Base-by-base conservation (phyloP, 2,888 invertebrate species). In the Nemoura dubitans region DNA sequence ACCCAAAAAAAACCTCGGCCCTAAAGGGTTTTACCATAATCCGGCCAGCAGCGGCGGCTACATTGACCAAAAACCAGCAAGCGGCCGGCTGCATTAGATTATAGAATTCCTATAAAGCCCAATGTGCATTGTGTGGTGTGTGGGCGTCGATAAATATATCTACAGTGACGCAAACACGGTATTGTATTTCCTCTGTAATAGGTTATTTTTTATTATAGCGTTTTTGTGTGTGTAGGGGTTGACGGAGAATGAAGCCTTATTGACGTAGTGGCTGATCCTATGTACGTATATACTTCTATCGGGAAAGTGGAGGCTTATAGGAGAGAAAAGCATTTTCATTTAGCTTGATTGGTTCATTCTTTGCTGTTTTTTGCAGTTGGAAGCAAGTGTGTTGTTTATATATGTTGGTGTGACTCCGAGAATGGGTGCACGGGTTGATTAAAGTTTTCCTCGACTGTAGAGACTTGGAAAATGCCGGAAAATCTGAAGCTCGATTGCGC, bases 61-160 rank as follows among this genome's bases (percentile, higher is more conserved):
- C 21, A 59, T 59, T 59, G 59, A 59, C 59, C 59, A 21, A 59
- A 59, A n/a, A 36, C 14, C 1, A 14, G 16, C 59, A 59, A 10
- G 14, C 59, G 16, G 16, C 2, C 16, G 59, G 59, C 21, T 59
- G 59, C 59, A 59, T 59, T 59, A 59, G 59, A 59, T 59, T 59
- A 59, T 59, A 59, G 59, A 59, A 59, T 59, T 59, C 59, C 59
- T 59, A 59, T 59, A 59, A 59, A 59, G 59, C 59, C 59, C 59
- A 21, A 59, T 59, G 59, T 59, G 59, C 59, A 59, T 59, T 59
- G 59, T 59, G 59, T 59, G 21, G 59, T 59, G 59, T 59, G 10
- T 59, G 59, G 14, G 21, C 14, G 59, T 21, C 59, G 59, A 59
- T 59, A 59, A 59, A 59, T 59, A 59, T 59, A 59, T 59, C 14